phyloP scores from a whole-genome alignment of 2,113 vertebrate species.

The Progne subis region DNA sequence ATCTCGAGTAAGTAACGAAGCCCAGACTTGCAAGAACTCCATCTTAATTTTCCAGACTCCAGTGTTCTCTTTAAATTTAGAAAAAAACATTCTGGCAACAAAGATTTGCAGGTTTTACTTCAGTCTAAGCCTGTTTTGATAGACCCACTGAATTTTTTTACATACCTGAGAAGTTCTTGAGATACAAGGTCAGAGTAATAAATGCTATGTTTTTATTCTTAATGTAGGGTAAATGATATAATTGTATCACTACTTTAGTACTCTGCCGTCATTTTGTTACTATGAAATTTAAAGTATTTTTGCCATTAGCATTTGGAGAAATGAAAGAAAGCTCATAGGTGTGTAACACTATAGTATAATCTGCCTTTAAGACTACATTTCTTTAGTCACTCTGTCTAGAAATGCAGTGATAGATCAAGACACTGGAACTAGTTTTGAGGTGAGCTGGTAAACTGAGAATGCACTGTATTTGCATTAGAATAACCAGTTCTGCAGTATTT shows the following conservation, averaged over 20 bases:
- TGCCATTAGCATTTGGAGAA: neutral
- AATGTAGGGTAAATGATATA: slow-evolving; percentile 5
- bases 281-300: slow-evolving; percentile 16
- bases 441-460: neutral
- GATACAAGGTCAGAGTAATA: slow-evolving; percentile 6
- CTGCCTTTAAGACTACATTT: neutral
- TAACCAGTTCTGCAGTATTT: neutral
- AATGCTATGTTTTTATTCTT: slow-evolving; percentile 32
- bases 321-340: neutral
- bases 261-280: neutral
- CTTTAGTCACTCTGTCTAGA: neutral
- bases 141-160: neutral
- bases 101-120: neutral
- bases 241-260: slow-evolving; percentile 16
- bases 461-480: neutral
- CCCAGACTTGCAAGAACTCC: neutral
- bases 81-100: neutral
- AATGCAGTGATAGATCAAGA: neutral
- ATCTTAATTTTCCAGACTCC: neutral
- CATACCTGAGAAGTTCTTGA: neutral
- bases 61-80: neutral
- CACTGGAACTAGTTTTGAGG: neutral
- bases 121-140: neutral
- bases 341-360: neutral
- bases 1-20: neutral